These are phyloP conservation scores for Ormyrus rosae DNA, from an alignment of 2,888 invertebrate genomes.

Conservation along the genomic window DNA sequence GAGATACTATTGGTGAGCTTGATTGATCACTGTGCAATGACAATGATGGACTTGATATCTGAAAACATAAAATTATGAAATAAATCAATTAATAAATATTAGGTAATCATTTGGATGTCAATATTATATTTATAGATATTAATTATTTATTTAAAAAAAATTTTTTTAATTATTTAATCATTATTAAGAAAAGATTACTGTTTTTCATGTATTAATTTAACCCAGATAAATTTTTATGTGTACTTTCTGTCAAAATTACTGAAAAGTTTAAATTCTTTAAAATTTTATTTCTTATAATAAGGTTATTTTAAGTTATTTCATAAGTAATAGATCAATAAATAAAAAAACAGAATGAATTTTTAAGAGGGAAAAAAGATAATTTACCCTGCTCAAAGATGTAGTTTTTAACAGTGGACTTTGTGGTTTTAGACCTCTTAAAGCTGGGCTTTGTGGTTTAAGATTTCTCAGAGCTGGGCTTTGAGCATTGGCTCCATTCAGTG, in stretches of 20 bases:
- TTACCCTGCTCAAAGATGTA: conserved; percentile 54
- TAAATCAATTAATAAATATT: background rate
- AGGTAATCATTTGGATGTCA: background rate
- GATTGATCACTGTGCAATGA: conserved; percentile 74
- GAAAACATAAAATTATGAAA: conserved; percentile 36
- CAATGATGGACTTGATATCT: conserved; percentile 74
- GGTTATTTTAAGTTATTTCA: too few species aligned
- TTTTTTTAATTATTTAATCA: background rate
- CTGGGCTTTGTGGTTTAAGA: conserved; percentile 72
- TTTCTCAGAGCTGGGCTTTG: conserved; percentile 70
- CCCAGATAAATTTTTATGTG: background rate
- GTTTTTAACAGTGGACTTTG: conserved; percentile 72
- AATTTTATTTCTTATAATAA: background rate
- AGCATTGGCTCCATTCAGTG: conserved; percentile 71
- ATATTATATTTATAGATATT: background rate
- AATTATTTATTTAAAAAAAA: background rate
- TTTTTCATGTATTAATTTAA: background rate
- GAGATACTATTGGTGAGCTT: conserved; percentile 71
- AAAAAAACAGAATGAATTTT: background rate
- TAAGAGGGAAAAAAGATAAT: background rate
- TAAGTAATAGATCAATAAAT: background rate
- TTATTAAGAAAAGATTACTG: background rate
- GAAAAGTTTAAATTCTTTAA: background rate
- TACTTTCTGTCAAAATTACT: background rate
- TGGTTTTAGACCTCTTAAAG: conserved; percentile 68